Percentiles rank a stretch among this genome's conserved stretches.
phyloP scores from a whole-genome alignment of 2,797 vertebrate species.

The Myiothlypis coronata region DNA sequence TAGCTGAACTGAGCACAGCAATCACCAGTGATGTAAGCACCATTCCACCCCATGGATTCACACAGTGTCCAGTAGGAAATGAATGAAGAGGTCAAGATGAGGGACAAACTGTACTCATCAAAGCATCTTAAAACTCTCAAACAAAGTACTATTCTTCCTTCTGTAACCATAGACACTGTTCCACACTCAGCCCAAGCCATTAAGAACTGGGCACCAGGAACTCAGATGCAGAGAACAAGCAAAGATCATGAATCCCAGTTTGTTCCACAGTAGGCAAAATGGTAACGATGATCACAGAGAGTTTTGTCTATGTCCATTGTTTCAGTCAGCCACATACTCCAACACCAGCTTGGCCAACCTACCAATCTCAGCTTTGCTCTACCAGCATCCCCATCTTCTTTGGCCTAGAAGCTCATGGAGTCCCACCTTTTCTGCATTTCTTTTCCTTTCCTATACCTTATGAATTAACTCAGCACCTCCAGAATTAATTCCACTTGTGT shows the following conservation, averaged over 20 bases:
- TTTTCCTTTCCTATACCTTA: not conserved
- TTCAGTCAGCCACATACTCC: not conserved
- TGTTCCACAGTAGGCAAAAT: not conserved
- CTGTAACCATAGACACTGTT: not conserved
- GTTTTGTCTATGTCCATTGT: not conserved
- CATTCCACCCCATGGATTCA: not conserved
- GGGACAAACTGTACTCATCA: not conserved
- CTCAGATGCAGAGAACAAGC: not conserved
- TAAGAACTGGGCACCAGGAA: not conserved
- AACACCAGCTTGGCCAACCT: not conserved
- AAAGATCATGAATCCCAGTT: not conserved
- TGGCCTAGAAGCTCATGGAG: not conserved
- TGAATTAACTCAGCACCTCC: not conserved
- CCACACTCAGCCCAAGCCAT: accelerated
- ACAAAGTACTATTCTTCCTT: not conserved
- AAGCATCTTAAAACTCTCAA: not conserved
- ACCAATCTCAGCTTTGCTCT: not conserved
- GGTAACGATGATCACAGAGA: not conserved
- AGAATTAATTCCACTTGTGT: not conserved
- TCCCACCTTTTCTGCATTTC: not conserved
- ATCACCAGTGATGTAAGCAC: accelerated
- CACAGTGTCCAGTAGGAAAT: not conserved
- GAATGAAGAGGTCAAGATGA: not conserved
- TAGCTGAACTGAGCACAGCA: not conserved
- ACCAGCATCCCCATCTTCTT: not conserved